phyloP scores from a whole-genome alignment of 2,113 vertebrate genomes.

The Heliornis fulica region DNA sequence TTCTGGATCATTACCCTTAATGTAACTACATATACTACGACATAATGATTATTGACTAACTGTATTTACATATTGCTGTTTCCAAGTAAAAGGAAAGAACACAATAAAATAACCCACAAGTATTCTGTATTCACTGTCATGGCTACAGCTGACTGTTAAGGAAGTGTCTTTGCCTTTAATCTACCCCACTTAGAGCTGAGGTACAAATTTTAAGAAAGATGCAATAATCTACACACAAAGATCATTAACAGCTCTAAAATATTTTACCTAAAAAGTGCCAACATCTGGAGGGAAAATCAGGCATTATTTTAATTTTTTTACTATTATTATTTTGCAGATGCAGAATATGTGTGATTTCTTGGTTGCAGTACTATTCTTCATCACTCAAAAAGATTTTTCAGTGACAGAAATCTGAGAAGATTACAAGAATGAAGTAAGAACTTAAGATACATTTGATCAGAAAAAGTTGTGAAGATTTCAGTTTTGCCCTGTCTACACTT shows the following conservation, averaged over 20 bases:
- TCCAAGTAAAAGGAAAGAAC: not conserved
- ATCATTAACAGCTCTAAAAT: not conserved
- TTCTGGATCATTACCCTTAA: constrained; percentile 6
- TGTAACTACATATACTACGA: not conserved
- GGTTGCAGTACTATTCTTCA: not conserved
- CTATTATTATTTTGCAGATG: not conserved
- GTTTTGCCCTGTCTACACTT: not conserved
- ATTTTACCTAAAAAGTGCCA: not conserved
- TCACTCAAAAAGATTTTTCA: not conserved
- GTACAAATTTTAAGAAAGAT: not conserved
- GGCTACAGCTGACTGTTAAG: not conserved
- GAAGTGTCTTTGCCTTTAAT: not conserved
- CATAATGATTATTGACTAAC: not conserved
- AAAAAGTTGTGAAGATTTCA: not conserved
- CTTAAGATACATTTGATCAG: not conserved
- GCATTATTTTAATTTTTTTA: not conserved
- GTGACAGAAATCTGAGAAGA: not conserved
- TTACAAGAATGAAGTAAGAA: not conserved
- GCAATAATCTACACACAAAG: not conserved
- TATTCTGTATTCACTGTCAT: not conserved
- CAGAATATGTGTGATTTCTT: not conserved
- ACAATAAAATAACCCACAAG: accelerated
- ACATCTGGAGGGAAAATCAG: not conserved
- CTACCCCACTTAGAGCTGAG: not conserved
- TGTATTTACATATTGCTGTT: not conserved